Evolutionary conservation across 2,888 invertebrate genomes (phyloP), one percentile per base, ranked within the genome.

Genomic region (Sarcophaga variegata): DNA sequence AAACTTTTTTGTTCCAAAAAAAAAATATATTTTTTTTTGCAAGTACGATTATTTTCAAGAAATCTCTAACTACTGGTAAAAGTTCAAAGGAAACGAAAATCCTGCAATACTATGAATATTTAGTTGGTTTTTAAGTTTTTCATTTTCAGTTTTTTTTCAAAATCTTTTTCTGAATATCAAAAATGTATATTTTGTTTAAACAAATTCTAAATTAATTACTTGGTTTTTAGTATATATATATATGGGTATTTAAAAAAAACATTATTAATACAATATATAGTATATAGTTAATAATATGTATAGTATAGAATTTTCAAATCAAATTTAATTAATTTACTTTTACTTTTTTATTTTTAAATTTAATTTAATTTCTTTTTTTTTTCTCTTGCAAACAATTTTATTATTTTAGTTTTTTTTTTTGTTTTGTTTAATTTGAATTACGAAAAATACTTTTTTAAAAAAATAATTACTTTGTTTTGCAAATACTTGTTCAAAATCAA

Each of bases 381-480:
- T 78, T 81, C 81, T 77, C 12, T 86, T 78, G 81, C 71, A 76
- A 81, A 84, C 80, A 80, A 74, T 17, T 54, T 70, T 70, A 37
- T 79, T 37, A 1, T 62, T 45, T 17, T 62, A 69, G 45, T 27
- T 25, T 62, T 77, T 78, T 25, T 74, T 62, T n/a, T 69, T 80
- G 17, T 49, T 66, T 71, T 79, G 83, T 83, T 81, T 47, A 72
- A 80, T 80, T 83, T 85, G 74, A 25, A 77, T 81, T 85, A 88
- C 87, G 80, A 88, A 87, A 86, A 86, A 89, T 89, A 88, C 89
- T 88, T 89, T 83, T 89, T 85, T 81, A 88, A 89, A 87, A 83
- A 90, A 91, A 90, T 90, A 91, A 91, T 90, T 90, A 91, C 90
- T 90, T 91, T 90, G 89, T 90, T 90, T 90, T 89, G 90, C 90